phyloP scores from a whole-genome alignment of 2,888 invertebrate species.

The Sesamia inferens region DNA sequence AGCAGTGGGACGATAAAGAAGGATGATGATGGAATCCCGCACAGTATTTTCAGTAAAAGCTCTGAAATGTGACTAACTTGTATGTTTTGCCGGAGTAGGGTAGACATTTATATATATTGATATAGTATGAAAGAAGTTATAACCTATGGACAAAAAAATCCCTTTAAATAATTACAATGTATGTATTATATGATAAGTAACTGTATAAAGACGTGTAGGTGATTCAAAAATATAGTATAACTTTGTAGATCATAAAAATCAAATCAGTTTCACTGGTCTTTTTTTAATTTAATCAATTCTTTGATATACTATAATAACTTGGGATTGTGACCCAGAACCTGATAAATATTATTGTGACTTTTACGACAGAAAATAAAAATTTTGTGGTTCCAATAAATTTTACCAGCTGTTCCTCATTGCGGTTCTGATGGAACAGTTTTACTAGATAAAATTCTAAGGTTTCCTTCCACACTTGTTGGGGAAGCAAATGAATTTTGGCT shows the following conservation, averaged over 20 bases:
- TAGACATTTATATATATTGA: too few relatives aligned
- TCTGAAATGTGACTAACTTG: too few relatives aligned
- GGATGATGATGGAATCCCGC: too few relatives aligned
- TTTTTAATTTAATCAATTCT: background rate
- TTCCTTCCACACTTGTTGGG: background rate
- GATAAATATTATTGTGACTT: background rate
- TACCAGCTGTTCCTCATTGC: constrained; percentile 28
- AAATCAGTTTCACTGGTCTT: background rate
- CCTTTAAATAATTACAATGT: too few relatives aligned
- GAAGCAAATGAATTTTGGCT: background rate
- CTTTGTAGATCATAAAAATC: background rate
- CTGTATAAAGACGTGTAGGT: background rate
- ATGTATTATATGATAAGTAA: background rate
- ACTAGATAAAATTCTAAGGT: background rate
- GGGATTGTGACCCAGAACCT: background rate
- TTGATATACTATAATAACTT: background rate
- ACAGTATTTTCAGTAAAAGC: too few relatives aligned
- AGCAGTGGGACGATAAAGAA: too few relatives aligned
- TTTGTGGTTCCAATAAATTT: background rate
- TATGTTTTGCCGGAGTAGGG: too few relatives aligned
- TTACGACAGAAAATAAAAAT: background rate
- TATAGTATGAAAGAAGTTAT: too few relatives aligned
- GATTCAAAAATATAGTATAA: background rate
- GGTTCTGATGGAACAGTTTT: constrained; percentile 14
- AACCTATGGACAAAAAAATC: too few relatives aligned